Base-by-base conservation (phyloP, 2,888 invertebrate species). In the Hemaris fuciformis region DNA sequence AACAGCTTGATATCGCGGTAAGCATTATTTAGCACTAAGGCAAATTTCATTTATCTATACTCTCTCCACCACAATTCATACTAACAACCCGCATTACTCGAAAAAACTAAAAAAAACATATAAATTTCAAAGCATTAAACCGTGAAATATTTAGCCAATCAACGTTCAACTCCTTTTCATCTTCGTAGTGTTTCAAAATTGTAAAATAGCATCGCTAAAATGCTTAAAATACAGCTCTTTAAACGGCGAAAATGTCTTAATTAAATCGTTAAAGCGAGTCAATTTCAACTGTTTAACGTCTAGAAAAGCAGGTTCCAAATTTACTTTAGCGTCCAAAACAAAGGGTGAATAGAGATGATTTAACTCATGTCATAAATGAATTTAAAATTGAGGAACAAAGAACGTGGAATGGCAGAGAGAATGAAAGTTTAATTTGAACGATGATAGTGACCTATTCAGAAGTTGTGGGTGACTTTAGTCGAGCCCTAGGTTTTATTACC, bases 381-480 rank as follows among this genome's bases (percentile, higher is more conserved):
- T 42, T 27, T 46, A 59, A 64, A 64, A 62, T 62, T 64, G 57
- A 59, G 31, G 61, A 59, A 64, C 59, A 61, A 61, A 57, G 57
- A 34, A 62, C 41, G 53, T 18, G 53, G 10, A 48, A 48, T 25
- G 27, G 15, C 48, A 15, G 31, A 22, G 22, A 31, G 31, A 61
- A 38, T 59, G 31, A 57, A 64, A 64, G 57, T 59, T 59, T 59
- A 62, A 64, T 62, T 62, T 62, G 59, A 64, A 25, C 53, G 31
- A 13, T 13, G 41, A 57, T 57, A 57, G 41, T 41, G 22, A 57
- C 23, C 41, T 41, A 10, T 41, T 23, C 41, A 56, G 34, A 10
- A 23, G 31, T n/a, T 25, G 57, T 42, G 38, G 31, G 31, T 15
- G 53, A 53, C 18, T 7, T 31, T 46, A 6, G 23, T 25, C 4